Evolutionary conservation across 2,113 vertebrate species (phyloP), one percentile per base, ranked within the genome.

Genomic region (Bubo scandiacus): DNA sequence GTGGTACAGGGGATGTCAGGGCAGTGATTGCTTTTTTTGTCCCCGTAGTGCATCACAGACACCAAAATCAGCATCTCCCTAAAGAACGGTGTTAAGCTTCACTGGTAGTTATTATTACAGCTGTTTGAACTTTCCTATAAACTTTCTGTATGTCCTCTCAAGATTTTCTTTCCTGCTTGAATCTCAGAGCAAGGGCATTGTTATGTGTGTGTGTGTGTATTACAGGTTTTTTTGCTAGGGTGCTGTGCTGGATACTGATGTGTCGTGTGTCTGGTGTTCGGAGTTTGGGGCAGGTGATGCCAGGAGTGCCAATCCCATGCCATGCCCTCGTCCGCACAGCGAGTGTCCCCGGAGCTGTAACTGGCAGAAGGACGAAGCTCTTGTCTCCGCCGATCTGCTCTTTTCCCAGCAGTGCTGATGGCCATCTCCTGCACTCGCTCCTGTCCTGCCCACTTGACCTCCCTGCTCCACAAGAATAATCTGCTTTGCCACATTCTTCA

Each of bases 401-500:
- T n/a, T 61, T 47, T 49, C 79, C 51, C 77, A 38, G 2, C 11
- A 4, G 23, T 47, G 61, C 87, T 79, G 15, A 55, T 77, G 79
- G 4, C 36, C 84, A 38, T 65, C 90, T 81, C 68, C 75, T 88
- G 93, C 88, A 27, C 43, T 66, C 8, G 1, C 78, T 79, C 67
- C 68, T 59, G 90, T 92, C 88, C 93, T 92, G 81, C 42, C 86
- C 70, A 32, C 67, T 63, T 81, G 68, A 73, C 92, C 81, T 96
- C 88, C 82, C 43, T 54, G n/a, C 61, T 95, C 82, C 42, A 70
- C 94, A 62, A 38, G 86, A 86, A 45, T 27, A 47, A 91, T 93
- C 94, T 85, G 61, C 85, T 90, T 84, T 71, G 81, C 77, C 84
- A 49, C 67, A 78, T 96, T 97, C 96, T 88, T 95, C 36, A 45